Evolutionary conservation across 2,113 vertebrate genomes (phyloP), one percentile per base, ranked within the genome.

Genomic region (Alethe diademata): DNA sequence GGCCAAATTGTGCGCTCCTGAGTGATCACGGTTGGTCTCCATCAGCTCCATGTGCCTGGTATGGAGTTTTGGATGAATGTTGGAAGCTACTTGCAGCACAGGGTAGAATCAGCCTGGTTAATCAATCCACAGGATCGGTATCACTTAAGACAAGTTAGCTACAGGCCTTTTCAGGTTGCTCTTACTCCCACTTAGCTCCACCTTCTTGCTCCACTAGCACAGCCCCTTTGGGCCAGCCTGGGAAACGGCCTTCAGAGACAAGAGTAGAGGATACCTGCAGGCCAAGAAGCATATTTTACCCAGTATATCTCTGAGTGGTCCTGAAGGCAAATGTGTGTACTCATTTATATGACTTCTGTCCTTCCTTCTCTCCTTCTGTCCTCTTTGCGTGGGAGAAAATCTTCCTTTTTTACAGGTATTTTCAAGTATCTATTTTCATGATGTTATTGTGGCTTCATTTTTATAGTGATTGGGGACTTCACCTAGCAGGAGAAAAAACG

Each of bases 1-100:
- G 48, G 86, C 78, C 29, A 79, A 11, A 54, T 98, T 98, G 66
- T 54, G 50, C 54, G 47, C 38, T 75, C 88, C 97, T 50, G 40
- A 22, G 15, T 2, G n/a, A 50, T 70, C 85, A 28, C 3, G 1
- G 18, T 19, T 24, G n/a, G 36, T 28, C 11, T 62, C 60, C 13
- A 17, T 80, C 82, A 97, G 64, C 56, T 97, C 96, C 95, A 97
- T 69, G 9, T 19, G 11, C 47, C 28, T 83, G 17, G 12, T 14
- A 11, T 2, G 10, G 22, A 61, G 12, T 8, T 88, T 51, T 5
- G 8, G 5, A 8, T 23, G 13, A n/a, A 19, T 14, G 12, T 2
- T 45, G 12, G 58, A 90, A 74, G 25, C 62, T 42, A 28, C 47
- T 47, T 58, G 22, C 19, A 60, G 38, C 45, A 25, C 57, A 31